phyloP scores from a whole-genome alignment of 2,797 vertebrate genomes.

The Ctenopoma multispine region DNA sequence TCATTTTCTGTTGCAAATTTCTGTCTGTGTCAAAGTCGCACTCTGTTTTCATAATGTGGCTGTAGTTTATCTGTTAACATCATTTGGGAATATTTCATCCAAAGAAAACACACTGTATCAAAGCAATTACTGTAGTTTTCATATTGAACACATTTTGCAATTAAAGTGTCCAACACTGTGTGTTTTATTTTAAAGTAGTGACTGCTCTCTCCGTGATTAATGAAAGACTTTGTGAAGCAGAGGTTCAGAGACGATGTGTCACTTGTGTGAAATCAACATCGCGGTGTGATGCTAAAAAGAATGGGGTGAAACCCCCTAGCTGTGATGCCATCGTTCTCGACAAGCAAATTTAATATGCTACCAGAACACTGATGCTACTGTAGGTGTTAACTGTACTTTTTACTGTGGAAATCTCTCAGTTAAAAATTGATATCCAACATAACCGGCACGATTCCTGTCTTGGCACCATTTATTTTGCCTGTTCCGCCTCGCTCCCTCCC shows the following conservation, averaged over 20 bases:
- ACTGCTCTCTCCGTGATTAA: constrained; percentile 34
- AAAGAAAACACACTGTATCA: background rate
- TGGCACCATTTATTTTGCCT: background rate
- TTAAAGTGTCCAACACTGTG: constrained; percentile 12
- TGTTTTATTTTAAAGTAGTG: constrained; percentile 5
- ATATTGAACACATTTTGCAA: constrained; percentile 7
- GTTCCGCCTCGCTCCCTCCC: too few species aligned
- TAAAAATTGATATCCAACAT: constrained; percentile 15
- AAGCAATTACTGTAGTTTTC: background rate
- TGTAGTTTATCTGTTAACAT: constrained; percentile 7
- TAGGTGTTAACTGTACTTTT: constrained; percentile 31
- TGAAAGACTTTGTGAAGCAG: constrained; percentile 24
- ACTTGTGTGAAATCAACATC: constrained; percentile 35
- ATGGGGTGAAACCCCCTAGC: constrained; percentile 34
- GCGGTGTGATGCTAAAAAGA: constrained; percentile 3
- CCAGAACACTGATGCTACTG: constrained; percentile 21
- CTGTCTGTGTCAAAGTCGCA: background rate
- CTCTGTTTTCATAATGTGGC: constrained; percentile 1
- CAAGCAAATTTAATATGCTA: constrained; percentile 26
- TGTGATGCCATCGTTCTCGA: background rate
- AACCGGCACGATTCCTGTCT: background rate
- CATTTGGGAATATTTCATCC: constrained; percentile 1
- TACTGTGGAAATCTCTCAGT: constrained; percentile 12
- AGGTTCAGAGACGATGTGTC: constrained; percentile 4
- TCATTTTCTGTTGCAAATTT: constrained; percentile 16